These are phyloP conservation scores for Drosophila trapezifrons DNA, from an alignment of 1,140 invertebrate genomes.

Conservation along the genomic window DNA sequence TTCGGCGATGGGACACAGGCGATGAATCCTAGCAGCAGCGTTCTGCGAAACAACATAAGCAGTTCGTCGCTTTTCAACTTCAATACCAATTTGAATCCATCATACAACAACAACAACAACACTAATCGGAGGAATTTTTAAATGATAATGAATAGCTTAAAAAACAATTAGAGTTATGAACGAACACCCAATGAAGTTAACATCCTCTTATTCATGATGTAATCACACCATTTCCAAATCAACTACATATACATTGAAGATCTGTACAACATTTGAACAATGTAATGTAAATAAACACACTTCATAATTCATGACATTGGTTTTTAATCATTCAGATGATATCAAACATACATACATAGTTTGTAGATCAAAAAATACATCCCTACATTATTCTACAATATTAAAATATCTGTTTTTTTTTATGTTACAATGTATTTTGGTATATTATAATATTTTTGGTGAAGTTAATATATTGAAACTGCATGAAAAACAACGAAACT, in stretches of 20 bases:
- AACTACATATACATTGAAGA: conserved; percentile 27
- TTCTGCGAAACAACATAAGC: conserved; percentile 10
- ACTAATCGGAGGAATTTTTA: conserved; percentile 27
- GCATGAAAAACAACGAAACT: conserved; percentile 2
- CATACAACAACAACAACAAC: conserved; percentile 25
- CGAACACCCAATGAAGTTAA: too few species aligned
- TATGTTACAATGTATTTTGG: background rate
- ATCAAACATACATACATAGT: background rate
- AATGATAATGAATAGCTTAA: conserved; percentile 2
- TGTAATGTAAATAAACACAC: conserved; percentile 37
- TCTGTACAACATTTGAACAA: conserved; percentile 36
- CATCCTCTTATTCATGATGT: background rate
- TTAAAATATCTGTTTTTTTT: background rate
- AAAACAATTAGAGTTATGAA: conserved; percentile 6
- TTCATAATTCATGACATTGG: background rate
- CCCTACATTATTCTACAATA: background rate
- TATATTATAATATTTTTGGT: too few species aligned
- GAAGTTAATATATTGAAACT: background rate
- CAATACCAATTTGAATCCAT: conserved; percentile 27
- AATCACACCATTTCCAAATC: background rate
- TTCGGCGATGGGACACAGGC: conserved; percentile 9
- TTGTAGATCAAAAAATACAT: background rate
- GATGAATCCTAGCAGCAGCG: conserved; percentile 13
- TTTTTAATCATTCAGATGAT: conserved; percentile 7
- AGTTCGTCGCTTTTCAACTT: conserved; percentile 26